phyloP scores from a whole-genome alignment of 2,113 vertebrate genomes.

The Sylvietta virens region DNA sequence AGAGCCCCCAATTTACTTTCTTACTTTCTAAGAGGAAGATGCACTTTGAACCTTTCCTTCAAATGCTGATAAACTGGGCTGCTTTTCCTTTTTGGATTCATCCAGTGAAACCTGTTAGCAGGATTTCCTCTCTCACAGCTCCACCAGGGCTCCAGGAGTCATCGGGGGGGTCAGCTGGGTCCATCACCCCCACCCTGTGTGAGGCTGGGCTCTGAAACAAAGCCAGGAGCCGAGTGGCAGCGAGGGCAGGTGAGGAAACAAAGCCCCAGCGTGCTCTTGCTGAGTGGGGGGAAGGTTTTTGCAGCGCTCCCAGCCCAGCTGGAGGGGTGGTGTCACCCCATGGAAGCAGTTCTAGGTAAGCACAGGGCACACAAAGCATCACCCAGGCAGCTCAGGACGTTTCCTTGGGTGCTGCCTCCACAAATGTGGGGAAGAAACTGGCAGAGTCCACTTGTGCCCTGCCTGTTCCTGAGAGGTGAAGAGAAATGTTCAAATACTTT shows the following conservation, averaged over 20 bases:
- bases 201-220: neutral
- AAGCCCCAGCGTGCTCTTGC: neutral
- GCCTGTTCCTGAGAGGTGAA: neutral
- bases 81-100: neutral
- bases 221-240: neutral
- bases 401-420: neutral
- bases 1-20: neutral
- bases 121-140: neutral
- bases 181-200: accelerated
- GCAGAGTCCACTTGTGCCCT: neutral
- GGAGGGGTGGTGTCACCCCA: neutral
- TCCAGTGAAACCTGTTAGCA: neutral
- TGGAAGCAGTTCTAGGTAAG: neutral
- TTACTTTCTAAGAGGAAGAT: neutral
- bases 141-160: neutral
- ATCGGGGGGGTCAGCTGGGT: neutral
- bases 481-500: neutral
- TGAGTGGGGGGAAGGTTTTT: neutral
- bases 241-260: neutral
- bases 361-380: neutral
- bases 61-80: neutral
- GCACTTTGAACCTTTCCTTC: neutral
- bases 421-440: neutral
- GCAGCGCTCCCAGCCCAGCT: neutral
- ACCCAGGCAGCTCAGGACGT: neutral